A percentile compares a stretch with the other conserved stretches of the same genome.
Conservation (phyloP, 2,797 vertebrate species). For the Cyclura pinguis region DNA sequence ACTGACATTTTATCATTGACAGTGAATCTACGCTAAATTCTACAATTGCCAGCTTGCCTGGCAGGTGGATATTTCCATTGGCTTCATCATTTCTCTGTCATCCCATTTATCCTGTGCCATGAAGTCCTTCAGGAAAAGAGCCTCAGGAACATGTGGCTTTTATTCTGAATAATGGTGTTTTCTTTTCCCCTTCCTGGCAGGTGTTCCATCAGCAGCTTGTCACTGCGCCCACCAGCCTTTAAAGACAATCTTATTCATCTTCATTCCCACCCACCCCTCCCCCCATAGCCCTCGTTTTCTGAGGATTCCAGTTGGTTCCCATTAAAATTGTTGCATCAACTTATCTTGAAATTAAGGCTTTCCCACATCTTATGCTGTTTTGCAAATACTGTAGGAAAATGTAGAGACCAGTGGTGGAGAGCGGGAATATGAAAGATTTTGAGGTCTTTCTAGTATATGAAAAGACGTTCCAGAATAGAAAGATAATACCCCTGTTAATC, state of each 20-base stretch:
- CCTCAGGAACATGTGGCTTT: slow-evolving; percentile 35
- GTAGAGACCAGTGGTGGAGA: slow-evolving; percentile 56
- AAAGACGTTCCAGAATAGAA: slow-evolving; percentile 74
- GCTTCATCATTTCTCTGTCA: slow-evolving; percentile 56
- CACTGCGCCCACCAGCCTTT: slow-evolving; percentile 68
- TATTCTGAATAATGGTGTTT: slow-evolving; percentile 61
- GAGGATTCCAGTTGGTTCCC: slow-evolving; percentile 61
- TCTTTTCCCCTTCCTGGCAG: slow-evolving; percentile 56
- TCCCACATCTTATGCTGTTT: slow-evolving; percentile 54
- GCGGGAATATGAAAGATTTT: slow-evolving; percentile 53
- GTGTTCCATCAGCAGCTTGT: slow-evolving; percentile 64
- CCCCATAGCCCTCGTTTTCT: slow-evolving; percentile 54
- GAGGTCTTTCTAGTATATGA: slow-evolving; percentile 69
- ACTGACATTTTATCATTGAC: slow-evolving; percentile 29
- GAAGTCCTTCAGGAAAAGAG: slow-evolving; percentile 32
- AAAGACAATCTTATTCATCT: slow-evolving; percentile 70
- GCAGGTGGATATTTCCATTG: slow-evolving; percentile 61
- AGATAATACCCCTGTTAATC: slow-evolving; percentile 82
- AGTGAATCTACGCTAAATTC: slow-evolving; percentile 55
- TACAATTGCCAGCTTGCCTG: slow-evolving; percentile 46
- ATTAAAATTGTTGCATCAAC: slow-evolving; percentile 74
- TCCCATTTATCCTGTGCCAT: slow-evolving; percentile 42
- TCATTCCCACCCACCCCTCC: slow-evolving; percentile 61
- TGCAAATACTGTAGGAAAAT: slow-evolving; percentile 53
- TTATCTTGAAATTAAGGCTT: slow-evolving; percentile 52